Evolutionary conservation across 2,888 invertebrate species (phyloP).

Genomic region (Leptura quadrifasciata): DNA sequence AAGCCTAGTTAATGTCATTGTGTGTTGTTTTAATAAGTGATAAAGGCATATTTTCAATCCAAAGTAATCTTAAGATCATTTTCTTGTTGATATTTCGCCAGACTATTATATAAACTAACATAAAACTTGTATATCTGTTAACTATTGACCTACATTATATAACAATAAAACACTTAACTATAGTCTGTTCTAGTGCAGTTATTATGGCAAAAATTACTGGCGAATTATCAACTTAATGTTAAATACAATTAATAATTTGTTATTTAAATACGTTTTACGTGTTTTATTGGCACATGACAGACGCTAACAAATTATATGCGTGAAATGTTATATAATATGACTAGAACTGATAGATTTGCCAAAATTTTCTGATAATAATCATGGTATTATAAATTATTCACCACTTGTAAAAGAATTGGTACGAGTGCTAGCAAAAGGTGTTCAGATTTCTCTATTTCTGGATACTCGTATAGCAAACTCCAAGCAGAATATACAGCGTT

Average conservation of each 20-base stretch:
- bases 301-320: not conserved
- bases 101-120: conserved; percentile 52
- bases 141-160: conserved; percentile 64
- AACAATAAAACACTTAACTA: conserved; percentile 67
- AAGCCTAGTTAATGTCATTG: conserved; percentile 2
- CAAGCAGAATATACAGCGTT: too few species aligned
- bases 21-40: conserved; percentile 35
- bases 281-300: not conserved
- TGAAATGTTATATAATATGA: too few species aligned
- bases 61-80: conserved; percentile 55
- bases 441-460: too few species aligned
- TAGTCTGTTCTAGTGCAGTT: conserved; percentile 60
- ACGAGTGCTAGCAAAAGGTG: too few species aligned
- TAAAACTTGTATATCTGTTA: conserved; percentile 60
- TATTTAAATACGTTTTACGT: conserved; percentile 11
- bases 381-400: too few species aligned
- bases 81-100: conserved; percentile 54
- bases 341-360: too few species aligned
- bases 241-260: conserved; percentile 34
- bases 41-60: conserved; percentile 55
- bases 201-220: conserved; percentile 60
- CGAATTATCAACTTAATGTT: conserved; percentile 59
- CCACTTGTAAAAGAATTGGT: too few species aligned
- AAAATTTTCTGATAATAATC: too few species aligned
- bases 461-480: too few species aligned